These are phyloP conservation scores for Apostichopus japonicus DNA, from an alignment of 35 echinoderm and acorn worm genomes.

Conservation along the genomic window DNA sequence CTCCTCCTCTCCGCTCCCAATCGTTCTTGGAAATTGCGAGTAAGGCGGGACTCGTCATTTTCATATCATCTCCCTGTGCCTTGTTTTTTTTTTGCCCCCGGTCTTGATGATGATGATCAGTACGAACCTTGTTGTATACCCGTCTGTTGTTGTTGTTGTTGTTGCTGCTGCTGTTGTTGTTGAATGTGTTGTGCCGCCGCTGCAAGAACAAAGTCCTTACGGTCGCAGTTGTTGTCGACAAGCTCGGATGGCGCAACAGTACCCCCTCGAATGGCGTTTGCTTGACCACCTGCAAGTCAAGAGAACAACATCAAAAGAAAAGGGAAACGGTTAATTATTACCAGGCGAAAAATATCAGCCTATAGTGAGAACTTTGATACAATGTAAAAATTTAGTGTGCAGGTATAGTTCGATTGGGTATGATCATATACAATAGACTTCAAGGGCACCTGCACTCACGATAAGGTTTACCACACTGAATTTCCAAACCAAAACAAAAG, in stretches of 20 bases:
- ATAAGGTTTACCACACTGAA: too few relatives aligned
- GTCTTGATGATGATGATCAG: background rate
- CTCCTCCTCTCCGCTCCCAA: background rate
- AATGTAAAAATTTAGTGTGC: too few relatives aligned
- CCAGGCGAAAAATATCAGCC: too few relatives aligned
- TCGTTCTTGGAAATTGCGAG: background rate
- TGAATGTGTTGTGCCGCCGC: constrained; percentile 14
- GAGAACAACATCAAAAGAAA: background rate
- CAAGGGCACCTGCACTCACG: too few relatives aligned
- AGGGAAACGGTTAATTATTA: too few relatives aligned
- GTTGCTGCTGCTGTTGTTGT: constrained; percentile 25
- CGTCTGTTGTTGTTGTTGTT: constrained; percentile 39
- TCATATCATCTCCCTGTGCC: background rate
- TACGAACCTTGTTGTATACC: constrained; percentile 42
- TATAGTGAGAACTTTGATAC: too few relatives aligned
- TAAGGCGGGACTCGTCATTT: background rate
- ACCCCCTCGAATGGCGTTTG: constrained; percentile 28
- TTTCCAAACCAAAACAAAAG: too few relatives aligned
- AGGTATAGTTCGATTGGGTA: too few relatives aligned
- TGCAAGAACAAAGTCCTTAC: constrained; percentile 46
- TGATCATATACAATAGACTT: too few relatives aligned
- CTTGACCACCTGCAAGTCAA: background rate
- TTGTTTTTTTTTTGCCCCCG: background rate
- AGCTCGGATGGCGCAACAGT: constrained; percentile 37
- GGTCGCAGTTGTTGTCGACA: constrained; percentile 37